Percentiles rank a stretch among this genome's conserved stretches.
These are phyloP conservation scores for Polydrusus pterygomalis DNA, from an alignment of 2,888 invertebrate genomes.

Conservation along the genomic window DNA sequence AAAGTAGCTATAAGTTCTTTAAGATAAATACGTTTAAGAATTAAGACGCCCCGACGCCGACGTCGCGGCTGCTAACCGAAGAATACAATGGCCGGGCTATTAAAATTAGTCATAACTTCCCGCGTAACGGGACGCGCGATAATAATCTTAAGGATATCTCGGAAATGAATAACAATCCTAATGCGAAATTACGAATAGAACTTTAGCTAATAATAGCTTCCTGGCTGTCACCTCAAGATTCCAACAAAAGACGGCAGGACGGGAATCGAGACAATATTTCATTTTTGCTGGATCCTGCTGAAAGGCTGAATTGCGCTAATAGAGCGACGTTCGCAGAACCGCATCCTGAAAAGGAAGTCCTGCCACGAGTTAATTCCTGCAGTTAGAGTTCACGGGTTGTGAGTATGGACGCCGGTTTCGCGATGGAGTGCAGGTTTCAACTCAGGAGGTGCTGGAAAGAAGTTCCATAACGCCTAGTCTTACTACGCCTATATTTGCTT, in stretches of 20 bases:
- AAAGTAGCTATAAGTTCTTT: background rate
- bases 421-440: constrained; percentile 29
- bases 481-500: no score
- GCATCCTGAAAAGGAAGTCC: constrained; percentile 55
- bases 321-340: constrained; percentile 54
- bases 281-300: constrained; percentile 35
- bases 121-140: constrained; percentile 33
- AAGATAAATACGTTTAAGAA: background rate
- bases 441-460: background rate
- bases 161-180: constrained; percentile 49
- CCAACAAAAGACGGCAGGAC: constrained; percentile 54
- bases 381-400: constrained; percentile 53
- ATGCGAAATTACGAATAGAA: constrained; percentile 52
- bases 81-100: constrained; percentile 40
- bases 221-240: constrained; percentile 55
- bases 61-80: background rate
- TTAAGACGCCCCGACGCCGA: background rate
- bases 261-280: constrained; percentile 41
- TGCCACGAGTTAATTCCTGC: constrained; percentile 50
- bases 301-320: constrained; percentile 48
- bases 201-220: constrained; percentile 54
- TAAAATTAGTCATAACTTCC: constrained; percentile 47
- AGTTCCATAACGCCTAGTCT: no score
- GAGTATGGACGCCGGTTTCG: constrained; percentile 39
- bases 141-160: constrained; percentile 47